These are phyloP conservation scores for Machimus rusticus DNA, from an alignment of 2,888 invertebrate species.

Conservation along the genomic window DNA sequence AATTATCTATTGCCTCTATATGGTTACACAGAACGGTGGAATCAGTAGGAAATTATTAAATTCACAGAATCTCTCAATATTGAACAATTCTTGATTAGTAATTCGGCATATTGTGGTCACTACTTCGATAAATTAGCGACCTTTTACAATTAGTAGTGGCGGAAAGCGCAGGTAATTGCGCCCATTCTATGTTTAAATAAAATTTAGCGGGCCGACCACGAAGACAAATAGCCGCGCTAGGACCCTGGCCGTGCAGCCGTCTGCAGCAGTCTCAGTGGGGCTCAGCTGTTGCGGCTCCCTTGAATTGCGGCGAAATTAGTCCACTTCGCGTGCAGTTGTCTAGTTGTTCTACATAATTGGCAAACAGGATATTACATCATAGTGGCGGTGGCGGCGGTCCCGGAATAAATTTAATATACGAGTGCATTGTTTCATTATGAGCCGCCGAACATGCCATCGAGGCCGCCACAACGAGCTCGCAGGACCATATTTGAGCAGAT, in stretches of 20 bases:
- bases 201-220: neutral
- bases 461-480: constrained; percentile 29
- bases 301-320: constrained; percentile 25
- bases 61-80: neutral
- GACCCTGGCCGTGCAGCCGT: neutral
- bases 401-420: constrained; percentile 34
- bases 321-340: constrained; percentile 7
- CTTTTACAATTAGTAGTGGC: neutral
- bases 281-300: constrained; percentile 24
- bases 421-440: constrained; percentile 37
- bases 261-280: neutral
- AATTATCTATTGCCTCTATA: neutral
- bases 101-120: neutral
- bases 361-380: constrained; percentile 34
- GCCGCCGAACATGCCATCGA: constrained; percentile 15
- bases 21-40: neutral
- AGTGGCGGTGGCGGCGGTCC: neutral
- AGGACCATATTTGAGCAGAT: constrained; percentile 33
- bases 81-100: neutral
- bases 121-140: neutral
- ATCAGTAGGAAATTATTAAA: neutral
- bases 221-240: neutral
- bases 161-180: neutral
- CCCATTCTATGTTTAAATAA: neutral
- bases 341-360: constrained; percentile 33